Evolutionary conservation across 2,797 vertebrate genomes (phyloP), one percentile per base, ranked within the genome.

Genomic region (Prunella strophiata): DNA sequence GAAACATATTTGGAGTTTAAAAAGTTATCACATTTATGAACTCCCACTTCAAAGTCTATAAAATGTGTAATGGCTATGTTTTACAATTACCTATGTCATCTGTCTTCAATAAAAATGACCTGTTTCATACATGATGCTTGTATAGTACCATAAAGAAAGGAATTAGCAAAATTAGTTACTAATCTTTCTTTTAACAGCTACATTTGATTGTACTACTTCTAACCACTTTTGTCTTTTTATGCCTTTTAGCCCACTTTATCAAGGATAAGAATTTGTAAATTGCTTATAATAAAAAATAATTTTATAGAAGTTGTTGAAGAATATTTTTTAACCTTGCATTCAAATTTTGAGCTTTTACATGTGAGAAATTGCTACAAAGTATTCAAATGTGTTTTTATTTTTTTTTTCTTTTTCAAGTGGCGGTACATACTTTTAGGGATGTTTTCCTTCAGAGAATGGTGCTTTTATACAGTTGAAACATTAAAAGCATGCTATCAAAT

Each of bases 51-150:
- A 75, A 74, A 71, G 48, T 42, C 13, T 43, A 16, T 11, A 30
- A 58, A 45, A 22, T 42, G 2, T n/a, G 4, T 25, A 45, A 65
- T 65, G 12, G 63, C 5, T 23, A 7, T 45, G 9, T 59, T 88
- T 75, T 72, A 32, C 7, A 38, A 2, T 43, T 48, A 36, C 0
- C 13, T 78, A 9, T 55, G 20, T 8, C 2, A 1, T 23, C 15
- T 57, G 18, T 40, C 22, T 84, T 16, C n/a, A 73, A 13, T 6
- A 0, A 78, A 16, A 89, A 52, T 22, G 1, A 38, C n/a, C 3
- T 29, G 3, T 82, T 71, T 85, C 20, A 54, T 51, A 16, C 26
- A 22, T 15, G 4, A 48, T 50, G 9, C 2, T 74, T 74, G 3
- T 10, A 30, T 52, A 85, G 25, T 36, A 48, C 0, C 1, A 34